These are phyloP conservation scores for Agriotes lineatus DNA, from an alignment of 2,888 invertebrate species.

Conservation along the genomic window DNA sequence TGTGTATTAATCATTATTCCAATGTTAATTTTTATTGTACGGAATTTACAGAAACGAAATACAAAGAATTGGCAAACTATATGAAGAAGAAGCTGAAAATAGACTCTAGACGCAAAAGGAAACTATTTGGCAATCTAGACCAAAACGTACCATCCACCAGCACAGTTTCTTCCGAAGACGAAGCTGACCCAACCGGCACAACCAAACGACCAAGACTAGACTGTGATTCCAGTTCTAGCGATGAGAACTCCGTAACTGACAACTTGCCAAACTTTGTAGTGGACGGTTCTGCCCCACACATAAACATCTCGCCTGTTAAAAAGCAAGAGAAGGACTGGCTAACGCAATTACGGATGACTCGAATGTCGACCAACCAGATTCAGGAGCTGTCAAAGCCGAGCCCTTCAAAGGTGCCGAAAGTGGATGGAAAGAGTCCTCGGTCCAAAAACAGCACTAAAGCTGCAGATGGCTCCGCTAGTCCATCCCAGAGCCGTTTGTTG, in stretches of 20 bases:
- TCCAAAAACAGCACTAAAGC: neutral
- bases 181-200: neutral
- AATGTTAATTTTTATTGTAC: too few relatives aligned
- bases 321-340: constrained; percentile 80
- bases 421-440: constrained; percentile 44
- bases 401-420: constrained; percentile 55
- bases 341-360: constrained; percentile 73
- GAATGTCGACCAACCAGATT: constrained; percentile 58
- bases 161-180: neutral
- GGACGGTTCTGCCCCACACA: constrained; percentile 83
- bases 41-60: too few relatives aligned
- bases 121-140: neutral
- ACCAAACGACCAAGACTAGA: neutral
- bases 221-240: neutral
- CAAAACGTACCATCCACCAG: neutral
- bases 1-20: too few relatives aligned
- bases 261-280: constrained; percentile 83
- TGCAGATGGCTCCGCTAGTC: neutral
- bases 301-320: constrained; percentile 78
- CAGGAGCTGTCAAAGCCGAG: constrained; percentile 52
- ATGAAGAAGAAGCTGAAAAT: constrained; percentile 4
- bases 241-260: constrained; percentile 52
- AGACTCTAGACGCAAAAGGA: neutral
- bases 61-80: too few relatives aligned
- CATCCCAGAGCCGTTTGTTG: constrained; percentile 48